Evolutionary conservation across 2,113 vertebrate genomes (phyloP).

Genomic region (Ovibos moschatus): DNA sequence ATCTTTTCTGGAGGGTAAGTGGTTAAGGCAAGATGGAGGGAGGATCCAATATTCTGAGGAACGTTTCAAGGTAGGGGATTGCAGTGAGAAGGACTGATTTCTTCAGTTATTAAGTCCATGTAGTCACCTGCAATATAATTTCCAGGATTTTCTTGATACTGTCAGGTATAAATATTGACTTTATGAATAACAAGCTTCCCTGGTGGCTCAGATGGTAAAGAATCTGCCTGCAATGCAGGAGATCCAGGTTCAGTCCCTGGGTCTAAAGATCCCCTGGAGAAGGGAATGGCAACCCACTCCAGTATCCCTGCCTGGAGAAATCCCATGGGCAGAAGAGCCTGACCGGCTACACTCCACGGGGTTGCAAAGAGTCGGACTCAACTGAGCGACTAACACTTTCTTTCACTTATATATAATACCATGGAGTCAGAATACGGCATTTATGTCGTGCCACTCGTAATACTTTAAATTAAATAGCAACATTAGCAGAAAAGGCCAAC

Average conservation of each 20-base stretch:
- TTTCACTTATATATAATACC: background rate
- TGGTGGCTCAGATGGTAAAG: background rate
- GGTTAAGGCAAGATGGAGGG: background rate
- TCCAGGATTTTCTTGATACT: background rate
- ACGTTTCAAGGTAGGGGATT: background rate
- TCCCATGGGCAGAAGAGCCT: background rate
- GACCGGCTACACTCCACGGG: background rate
- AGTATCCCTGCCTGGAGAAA: background rate
- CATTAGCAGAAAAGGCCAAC: background rate
- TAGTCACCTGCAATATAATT: background rate
- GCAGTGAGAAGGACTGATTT: background rate
- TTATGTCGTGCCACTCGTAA: conserved; percentile 37
- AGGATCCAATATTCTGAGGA: background rate
- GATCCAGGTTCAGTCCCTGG: background rate
- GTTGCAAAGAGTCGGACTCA: background rate
- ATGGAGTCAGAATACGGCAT: background rate
- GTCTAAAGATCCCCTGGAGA: background rate
- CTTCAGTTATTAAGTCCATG: background rate
- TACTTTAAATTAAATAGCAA: background rate
- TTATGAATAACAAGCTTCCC: background rate
- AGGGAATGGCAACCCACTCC: background rate
- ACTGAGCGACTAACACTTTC: background rate
- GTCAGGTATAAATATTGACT: background rate
- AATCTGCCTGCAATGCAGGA: background rate
- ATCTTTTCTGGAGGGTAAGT: background rate